Evolutionary conservation across 2,113 vertebrate genomes (phyloP), one percentile per base, ranked within the genome.

Genomic region (Lasiurus borealis): DNA sequence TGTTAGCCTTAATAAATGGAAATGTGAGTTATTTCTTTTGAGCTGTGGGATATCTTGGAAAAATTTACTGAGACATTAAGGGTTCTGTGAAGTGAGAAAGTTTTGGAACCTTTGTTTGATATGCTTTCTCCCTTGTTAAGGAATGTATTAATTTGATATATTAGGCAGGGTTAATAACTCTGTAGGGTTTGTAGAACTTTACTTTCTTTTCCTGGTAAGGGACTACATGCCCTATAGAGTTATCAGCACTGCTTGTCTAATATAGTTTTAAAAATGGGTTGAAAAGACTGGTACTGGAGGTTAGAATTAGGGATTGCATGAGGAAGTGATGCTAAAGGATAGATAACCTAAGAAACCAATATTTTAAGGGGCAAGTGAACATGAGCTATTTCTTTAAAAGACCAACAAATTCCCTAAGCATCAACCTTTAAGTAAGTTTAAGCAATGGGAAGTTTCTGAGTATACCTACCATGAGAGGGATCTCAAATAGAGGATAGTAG

Each of bases 21-120:
- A 71, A 50, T 92, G 1, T 78, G 73, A 75, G 34, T 81, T 88
- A 62, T 84, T 95, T 73, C 27, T 92, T 75, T 75, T 69, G 64
- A 92, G 52, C 69, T 44, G 27, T 40, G 27, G 15, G 10, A 1
- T 64, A 19, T 9, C 31, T 89, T 93, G 12, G 54, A 29, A 91
- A 95, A 93, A 91, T 78, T 78, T 81, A 46, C 13, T 18, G 19
- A 76, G n/a, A 34, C 19, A 36, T 69, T 81, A 82, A 81, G 52
- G 34, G 6, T 85, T 12, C 34, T 52, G 19, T 36, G 64, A 80
- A 31, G 9, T 64, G 76, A 95, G 88, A 81, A 92, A 84, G 4
- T 68, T 92, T 90, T 83, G 18, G 29, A 94, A 85, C 27, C 44
- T 72, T 92, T 90, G 66, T 96, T 82, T 95, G 57, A 59, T 76